Conservation (phyloP, 2,888 invertebrate genomes). For the Deroplatys truncata region DNA sequence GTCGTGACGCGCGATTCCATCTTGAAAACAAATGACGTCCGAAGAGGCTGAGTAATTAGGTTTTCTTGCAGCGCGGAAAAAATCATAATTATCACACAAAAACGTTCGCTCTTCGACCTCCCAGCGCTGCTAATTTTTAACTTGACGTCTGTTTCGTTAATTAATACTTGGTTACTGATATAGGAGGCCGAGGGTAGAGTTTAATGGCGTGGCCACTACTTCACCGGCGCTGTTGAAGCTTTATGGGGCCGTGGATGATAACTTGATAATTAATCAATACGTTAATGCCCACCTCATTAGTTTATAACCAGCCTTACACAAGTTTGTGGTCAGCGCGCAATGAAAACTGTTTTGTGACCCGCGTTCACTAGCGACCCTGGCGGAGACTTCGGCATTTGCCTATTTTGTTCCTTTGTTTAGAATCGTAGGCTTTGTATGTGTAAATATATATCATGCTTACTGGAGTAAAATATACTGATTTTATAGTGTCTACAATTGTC, state of each 20-base stretch:
- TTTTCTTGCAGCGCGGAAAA: neutral
- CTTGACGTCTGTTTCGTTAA: neutral
- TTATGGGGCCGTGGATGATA: neutral
- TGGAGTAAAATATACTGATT: no score
- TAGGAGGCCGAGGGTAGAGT: neutral
- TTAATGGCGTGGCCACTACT: neutral
- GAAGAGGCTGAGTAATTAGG: neutral
- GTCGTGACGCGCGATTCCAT: constrained; percentile 3
- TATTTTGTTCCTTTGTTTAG: no score
- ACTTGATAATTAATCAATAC: neutral
- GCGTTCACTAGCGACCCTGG: no score
- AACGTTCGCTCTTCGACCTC: constrained; percentile 1
- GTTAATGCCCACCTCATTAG: neutral
- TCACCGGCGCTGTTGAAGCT: neutral
- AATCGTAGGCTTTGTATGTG: no score
- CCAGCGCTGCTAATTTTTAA: constrained; percentile 15
- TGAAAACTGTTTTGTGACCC: no score
- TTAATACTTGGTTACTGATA: constrained; percentile 4
- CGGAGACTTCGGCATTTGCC: no score
- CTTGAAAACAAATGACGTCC: neutral
- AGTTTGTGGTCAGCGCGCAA: no score
- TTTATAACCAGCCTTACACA: no score
- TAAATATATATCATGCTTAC: no score
- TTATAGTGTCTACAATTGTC: no score
- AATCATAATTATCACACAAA: neutral